These are phyloP conservation scores for Xestia xanthographa DNA, from an alignment of 2,888 invertebrate species.

Conservation along the genomic window DNA sequence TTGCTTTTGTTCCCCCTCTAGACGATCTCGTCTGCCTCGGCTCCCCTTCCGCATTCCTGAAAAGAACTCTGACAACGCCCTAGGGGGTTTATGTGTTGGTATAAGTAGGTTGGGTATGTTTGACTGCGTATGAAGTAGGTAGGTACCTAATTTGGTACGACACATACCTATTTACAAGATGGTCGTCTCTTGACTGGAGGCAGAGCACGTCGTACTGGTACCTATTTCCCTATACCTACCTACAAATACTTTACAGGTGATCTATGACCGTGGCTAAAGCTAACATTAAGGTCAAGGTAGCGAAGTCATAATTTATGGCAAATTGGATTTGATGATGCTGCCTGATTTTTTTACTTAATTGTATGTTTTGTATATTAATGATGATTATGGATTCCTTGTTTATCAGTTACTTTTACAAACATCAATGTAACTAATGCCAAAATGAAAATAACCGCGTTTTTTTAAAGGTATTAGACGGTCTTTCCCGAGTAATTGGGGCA, in stretches of 20 bases:
- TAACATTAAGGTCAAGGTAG: too few species aligned
- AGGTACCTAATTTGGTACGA: not conserved
- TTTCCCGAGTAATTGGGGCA: too few species aligned
- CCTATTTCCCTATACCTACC: not conserved
- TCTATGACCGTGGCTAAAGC: not conserved
- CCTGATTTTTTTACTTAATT: too few species aligned
- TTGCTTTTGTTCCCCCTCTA: slow-evolving; percentile 22
- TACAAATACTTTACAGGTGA: not conserved
- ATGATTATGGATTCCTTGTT: too few species aligned
- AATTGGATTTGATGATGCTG: too few species aligned
- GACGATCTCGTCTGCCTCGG: slow-evolving; percentile 20
- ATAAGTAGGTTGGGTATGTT: not conserved
- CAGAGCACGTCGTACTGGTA: not conserved
- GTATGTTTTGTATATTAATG: too few species aligned
- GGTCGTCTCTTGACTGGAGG: not conserved
- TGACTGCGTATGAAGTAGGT: not conserved
- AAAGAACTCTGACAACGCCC: slow-evolving; percentile 25
- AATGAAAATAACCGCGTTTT: too few species aligned
- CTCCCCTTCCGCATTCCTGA: slow-evolving; percentile 34
- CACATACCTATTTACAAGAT: not conserved
- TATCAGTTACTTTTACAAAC: too few species aligned
- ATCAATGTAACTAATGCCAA: too few species aligned
- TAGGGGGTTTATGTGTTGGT: not conserved
- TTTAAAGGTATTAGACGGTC: too few species aligned
- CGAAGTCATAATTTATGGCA: too few species aligned